Conservation (phyloP, 2,797 vertebrate species). For the Argyrosomus regius region DNA sequence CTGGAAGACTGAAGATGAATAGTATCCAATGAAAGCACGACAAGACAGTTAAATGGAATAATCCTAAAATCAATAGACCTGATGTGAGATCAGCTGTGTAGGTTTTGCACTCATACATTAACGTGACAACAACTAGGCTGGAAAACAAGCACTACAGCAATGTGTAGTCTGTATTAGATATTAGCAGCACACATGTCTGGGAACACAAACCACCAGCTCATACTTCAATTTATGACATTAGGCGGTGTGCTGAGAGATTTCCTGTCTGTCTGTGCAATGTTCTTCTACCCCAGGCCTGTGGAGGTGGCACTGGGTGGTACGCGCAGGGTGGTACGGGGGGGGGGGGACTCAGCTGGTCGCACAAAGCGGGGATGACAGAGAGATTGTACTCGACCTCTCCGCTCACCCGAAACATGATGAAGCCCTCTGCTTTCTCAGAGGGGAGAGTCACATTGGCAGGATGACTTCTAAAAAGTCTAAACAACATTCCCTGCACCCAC, state of each 20-base stretch:
- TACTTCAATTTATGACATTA: conserved; percentile 58
- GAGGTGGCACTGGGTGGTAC: conserved; percentile 43
- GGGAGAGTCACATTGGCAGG: conserved; percentile 65
- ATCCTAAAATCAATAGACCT: conserved; percentile 29
- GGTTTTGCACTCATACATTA: conserved; percentile 16
- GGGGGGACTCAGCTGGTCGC: conserved; percentile 57
- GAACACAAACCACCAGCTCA: conserved; percentile 18
- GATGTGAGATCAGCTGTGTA: conserved; percentile 14
- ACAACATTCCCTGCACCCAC: conserved; percentile 48
- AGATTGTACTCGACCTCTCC: conserved; percentile 66
- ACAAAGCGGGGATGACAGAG: conserved; percentile 59
- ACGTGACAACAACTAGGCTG: conserved; percentile 8
- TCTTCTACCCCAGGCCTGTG: conserved; percentile 25
- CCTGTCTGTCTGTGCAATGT: conserved; percentile 36
- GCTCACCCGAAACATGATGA: conserved; percentile 70
- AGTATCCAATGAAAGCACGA: background rate
- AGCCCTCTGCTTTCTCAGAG: conserved; percentile 62
- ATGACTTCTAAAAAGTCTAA: conserved; percentile 69
- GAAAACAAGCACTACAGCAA: conserved; percentile 15
- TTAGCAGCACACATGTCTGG: background rate
- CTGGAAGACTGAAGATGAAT: background rate
- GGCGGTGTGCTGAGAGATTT: conserved; percentile 44
- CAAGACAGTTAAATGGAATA: background rate
- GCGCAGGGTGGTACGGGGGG: conserved; percentile 24
- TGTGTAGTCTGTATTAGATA: background rate